Conservation (phyloP, 2,113 vertebrate species). For the Pomatorhinus ruficollis region DNA sequence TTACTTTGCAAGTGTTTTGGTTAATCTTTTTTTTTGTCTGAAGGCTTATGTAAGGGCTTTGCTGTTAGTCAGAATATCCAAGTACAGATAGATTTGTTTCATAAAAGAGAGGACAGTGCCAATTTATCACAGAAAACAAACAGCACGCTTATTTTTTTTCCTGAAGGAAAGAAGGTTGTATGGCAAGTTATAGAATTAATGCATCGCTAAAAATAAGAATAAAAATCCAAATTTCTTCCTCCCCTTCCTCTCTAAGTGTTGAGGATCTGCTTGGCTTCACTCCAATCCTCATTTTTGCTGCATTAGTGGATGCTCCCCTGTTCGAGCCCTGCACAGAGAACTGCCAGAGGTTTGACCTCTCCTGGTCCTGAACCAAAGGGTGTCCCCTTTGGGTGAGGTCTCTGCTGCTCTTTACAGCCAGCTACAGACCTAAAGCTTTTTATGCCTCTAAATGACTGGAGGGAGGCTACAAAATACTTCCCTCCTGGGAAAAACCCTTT, state of each 20-base stretch:
- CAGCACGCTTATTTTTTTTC: not conserved
- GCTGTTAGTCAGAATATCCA: not conserved
- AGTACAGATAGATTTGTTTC: not conserved
- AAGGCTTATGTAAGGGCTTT: not conserved
- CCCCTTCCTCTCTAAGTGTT: not conserved
- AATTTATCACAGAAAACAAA: not conserved
- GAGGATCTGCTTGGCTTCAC: not conserved
- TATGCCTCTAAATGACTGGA: not conserved
- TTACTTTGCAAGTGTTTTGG: not conserved
- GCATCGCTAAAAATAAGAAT: not conserved
- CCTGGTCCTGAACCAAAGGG: not conserved
- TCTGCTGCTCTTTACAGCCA: not conserved
- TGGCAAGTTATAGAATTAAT: not conserved
- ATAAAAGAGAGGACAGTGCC: not conserved
- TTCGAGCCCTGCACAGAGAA: rapidly evolving
- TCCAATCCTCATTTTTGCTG: not conserved
- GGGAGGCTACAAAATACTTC: not conserved
- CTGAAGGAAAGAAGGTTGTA: not conserved
- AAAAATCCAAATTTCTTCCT: not conserved
- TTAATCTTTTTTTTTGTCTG: not conserved
- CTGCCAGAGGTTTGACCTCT: rapidly evolving
- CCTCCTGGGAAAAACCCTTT: not conserved
- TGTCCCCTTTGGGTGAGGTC: not conserved
- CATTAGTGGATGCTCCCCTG: rapidly evolving
- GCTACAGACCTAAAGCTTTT: not conserved